Conservation (phyloP, 2,888 invertebrate species). For the Ophioninae sp. region DNA sequence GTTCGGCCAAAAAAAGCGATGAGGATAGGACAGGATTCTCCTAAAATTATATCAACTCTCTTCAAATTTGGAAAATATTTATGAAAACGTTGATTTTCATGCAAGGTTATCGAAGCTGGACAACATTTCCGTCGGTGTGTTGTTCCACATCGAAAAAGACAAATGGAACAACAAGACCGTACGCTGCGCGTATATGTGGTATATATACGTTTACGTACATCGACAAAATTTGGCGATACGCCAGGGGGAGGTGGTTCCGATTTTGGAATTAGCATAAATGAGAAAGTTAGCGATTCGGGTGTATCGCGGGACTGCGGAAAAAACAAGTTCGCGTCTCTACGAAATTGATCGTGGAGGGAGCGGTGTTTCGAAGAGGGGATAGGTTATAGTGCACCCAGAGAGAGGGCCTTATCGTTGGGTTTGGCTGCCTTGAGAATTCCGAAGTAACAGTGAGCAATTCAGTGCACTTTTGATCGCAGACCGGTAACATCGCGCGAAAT, state of each 20-base stretch:
- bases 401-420: conserved; percentile 46
- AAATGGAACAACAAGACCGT: neutral
- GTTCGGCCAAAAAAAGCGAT: too few species aligned
- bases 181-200: neutral
- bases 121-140: neutral
- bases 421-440: conserved; percentile 65
- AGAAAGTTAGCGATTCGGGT: conserved; percentile 67
- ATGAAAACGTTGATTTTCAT: neutral
- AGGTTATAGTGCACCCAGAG: conserved; percentile 52
- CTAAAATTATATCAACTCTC: neutral
- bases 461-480: conserved; percentile 69
- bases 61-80: neutral
- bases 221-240: conserved; percentile 55
- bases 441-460: conserved; percentile 61
- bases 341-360: conserved; percentile 39
- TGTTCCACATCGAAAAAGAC: neutral
- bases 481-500: conserved; percentile 57
- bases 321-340: conserved; percentile 23
- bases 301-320: conserved; percentile 44
- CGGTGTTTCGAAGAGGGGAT: conserved; percentile 60
- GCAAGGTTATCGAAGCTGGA: neutral
- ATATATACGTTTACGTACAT: conserved; percentile 27
- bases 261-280: conserved; percentile 71
- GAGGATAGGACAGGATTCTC: too few species aligned
- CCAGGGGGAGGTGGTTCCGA: conserved; percentile 72